These are phyloP conservation scores for Calephelis virginiensis DNA, from an alignment of 1,140 invertebrate genomes.

Conservation along the genomic window DNA sequence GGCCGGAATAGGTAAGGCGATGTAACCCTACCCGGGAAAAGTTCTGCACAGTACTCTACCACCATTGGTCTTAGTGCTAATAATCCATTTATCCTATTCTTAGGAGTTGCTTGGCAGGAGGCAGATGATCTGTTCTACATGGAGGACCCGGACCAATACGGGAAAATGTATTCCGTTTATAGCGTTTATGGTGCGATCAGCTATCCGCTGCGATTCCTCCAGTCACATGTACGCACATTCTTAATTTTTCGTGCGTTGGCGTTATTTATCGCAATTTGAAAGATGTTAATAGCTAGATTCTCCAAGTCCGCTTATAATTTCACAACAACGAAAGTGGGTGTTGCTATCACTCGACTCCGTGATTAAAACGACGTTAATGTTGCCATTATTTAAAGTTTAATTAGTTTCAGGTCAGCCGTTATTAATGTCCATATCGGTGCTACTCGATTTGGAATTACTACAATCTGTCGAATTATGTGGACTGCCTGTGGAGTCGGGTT, in stretches of 20 bases:
- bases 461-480: not conserved
- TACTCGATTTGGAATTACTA: not conserved
- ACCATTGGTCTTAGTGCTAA: no score
- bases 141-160: no score
- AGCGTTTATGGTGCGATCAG: no score
- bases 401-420: not conserved
- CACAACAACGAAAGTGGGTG: not conserved
- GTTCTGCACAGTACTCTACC: no score
- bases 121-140: no score
- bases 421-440: not conserved
- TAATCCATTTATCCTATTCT: no score
- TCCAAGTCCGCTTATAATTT: slow-evolving; percentile 3
- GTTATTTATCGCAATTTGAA: slow-evolving; percentile 22
- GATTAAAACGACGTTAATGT: slow-evolving; percentile 8
- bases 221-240: not conserved
- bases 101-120: no score
- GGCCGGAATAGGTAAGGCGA: no score
- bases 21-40: no score
- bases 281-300: not conserved
- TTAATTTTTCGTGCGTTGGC: slow-evolving; percentile 32
- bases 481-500: not conserved
- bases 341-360: slow-evolving; percentile 1
- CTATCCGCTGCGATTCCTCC: no score
- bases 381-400: slow-evolving; percentile 3
- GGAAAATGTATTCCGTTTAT: no score